Evolutionary conservation across 1,140 invertebrate genomes (phyloP).

Genomic region (Bursaphelenchus mucronatus): DNA sequence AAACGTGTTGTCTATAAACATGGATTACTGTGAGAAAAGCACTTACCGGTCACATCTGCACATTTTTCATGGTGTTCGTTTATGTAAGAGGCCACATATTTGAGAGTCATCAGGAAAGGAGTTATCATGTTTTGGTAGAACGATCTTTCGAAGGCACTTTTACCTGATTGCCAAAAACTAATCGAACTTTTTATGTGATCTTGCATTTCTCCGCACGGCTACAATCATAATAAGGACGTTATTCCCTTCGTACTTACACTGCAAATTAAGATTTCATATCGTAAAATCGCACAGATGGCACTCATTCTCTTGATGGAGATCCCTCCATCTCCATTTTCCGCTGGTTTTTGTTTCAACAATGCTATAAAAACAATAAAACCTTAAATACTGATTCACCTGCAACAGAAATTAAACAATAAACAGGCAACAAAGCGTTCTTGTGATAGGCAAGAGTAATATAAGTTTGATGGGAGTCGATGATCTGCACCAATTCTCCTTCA

Average conservation of each 20-base stretch:
- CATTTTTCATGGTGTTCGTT: conserved; percentile 4
- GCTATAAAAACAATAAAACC: conserved; percentile 1
- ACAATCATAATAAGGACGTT: background rate
- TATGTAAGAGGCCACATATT: conserved; percentile 6
- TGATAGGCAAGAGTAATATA: conserved; percentile 28
- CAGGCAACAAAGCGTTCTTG: conserved; percentile 22
- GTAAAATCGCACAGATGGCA: conserved; percentile 15
- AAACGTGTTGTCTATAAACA: conserved; percentile 6
- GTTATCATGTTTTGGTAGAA: conserved; percentile 23
- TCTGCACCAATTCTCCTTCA: background rate
- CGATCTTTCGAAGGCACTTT: conserved; percentile 18
- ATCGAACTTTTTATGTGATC: conserved; percentile 14
- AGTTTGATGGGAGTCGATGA: conserved; percentile 6
- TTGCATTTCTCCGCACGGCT: conserved; percentile 21
- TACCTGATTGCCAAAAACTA: conserved; percentile 17
- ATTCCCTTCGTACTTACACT: conserved; percentile 14
- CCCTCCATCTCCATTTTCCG: conserved; percentile 4
- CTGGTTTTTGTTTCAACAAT: background rate
- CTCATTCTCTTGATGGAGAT: conserved; percentile 3
- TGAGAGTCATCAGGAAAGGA: conserved; percentile 24
- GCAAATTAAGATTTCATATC: conserved; percentile 25
- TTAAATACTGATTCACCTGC: conserved; percentile 21
- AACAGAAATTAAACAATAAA: conserved; percentile 23
- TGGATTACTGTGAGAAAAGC: background rate
- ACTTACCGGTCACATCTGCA: background rate